phyloP scores from a whole-genome alignment of 2,113 vertebrate species.

The Lasiurus borealis region DNA sequence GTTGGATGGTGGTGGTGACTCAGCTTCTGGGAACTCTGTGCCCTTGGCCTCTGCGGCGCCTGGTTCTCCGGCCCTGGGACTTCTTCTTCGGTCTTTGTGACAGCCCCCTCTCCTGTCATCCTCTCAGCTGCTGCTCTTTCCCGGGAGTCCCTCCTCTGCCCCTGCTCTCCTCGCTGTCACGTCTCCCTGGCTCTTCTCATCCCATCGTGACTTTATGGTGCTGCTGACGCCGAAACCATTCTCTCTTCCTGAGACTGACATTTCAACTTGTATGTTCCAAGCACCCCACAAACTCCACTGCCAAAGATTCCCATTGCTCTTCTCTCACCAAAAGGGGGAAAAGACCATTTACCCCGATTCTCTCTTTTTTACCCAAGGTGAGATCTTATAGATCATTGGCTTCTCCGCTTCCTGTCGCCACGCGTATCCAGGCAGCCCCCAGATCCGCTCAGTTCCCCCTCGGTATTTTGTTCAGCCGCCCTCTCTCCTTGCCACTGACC shows the following conservation, averaged over 20 bases:
- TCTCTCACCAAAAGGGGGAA: neutral
- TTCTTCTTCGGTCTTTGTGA: neutral
- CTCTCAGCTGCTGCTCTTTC: neutral
- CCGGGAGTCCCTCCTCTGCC: neutral
- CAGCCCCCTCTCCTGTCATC: neutral
- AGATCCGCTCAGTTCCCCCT: neutral
- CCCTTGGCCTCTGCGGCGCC: neutral
- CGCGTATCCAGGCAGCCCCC: rapidly evolving
- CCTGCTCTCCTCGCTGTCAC: neutral
- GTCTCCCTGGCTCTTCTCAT: neutral
- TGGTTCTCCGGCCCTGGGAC: neutral
- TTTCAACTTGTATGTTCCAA: neutral
- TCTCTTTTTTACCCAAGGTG: neutral
- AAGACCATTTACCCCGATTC: neutral
- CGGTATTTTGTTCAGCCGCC: neutral
- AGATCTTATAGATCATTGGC: neutral
- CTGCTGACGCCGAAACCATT: neutral
- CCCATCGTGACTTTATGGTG: neutral
- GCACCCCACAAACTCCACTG: neutral
- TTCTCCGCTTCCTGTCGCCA: neutral
- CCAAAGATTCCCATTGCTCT: neutral
- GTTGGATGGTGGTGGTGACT: neutral
- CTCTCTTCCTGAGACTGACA: neutral
- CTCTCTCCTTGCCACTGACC: neutral
- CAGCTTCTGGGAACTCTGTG: neutral